These are phyloP conservation scores for Misgurnus anguillicaudatus DNA, from an alignment of 2,113 vertebrate genomes.

Conservation along the genomic window DNA sequence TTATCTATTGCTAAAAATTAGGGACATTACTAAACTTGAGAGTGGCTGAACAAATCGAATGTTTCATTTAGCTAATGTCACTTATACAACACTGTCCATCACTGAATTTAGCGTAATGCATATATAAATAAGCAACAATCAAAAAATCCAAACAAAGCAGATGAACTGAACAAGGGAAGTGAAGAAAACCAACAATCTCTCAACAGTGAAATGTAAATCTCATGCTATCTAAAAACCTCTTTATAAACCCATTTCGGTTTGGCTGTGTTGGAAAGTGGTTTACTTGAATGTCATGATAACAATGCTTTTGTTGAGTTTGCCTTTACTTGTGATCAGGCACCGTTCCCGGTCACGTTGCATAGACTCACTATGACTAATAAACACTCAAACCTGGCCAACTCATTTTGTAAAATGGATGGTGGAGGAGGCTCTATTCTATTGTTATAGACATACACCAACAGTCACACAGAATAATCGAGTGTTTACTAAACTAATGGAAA, in stretches of 20 bases:
- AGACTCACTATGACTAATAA: conserved; percentile 10
- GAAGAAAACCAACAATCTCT: background rate
- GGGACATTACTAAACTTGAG: no score
- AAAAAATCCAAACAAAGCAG: conserved; percentile 4
- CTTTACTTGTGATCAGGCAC: background rate
- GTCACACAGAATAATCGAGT: conserved; percentile 2
- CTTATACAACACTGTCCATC: background rate
- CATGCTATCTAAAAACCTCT: background rate
- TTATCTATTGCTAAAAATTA: background rate
- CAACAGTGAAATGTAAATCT: conserved; percentile 13
- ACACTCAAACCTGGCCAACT: conserved; percentile 21
- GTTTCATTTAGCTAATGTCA: background rate
- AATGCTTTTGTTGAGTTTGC: background rate
- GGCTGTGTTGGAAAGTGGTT: background rate
- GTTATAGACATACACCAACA: conserved; percentile 15
- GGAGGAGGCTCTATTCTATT: background rate
- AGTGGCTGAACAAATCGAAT: background rate
- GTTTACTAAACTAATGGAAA: conserved; percentile 7
- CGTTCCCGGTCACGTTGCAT: background rate
- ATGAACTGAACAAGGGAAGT: background rate
- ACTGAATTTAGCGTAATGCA: background rate
- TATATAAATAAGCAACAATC: background rate
- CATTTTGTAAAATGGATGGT: conserved; percentile 9
- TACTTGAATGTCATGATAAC: background rate
- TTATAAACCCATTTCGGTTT: background rate